Percentiles rank a stretch among this genome's conserved stretches.
Conservation (phyloP, 23 tunicate species). For the Clavelina lepadiformis region DNA sequence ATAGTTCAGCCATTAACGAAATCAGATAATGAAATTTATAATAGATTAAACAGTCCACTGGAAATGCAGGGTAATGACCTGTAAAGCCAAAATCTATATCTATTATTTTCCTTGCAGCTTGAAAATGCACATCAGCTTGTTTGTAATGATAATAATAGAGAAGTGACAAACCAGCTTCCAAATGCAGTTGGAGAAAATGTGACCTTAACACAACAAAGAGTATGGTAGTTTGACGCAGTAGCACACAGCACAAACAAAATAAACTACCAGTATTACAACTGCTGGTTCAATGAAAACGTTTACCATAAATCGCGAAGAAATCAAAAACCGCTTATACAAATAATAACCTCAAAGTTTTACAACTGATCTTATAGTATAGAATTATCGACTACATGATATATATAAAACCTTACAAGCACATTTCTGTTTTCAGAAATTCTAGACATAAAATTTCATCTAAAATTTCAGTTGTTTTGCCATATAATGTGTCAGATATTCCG, state of each 20-base stretch:
- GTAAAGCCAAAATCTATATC: slow-evolving; percentile 61
- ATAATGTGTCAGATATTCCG: slow-evolving; percentile 24
- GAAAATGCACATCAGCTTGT: slow-evolving; percentile 59
- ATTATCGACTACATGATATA: neutral
- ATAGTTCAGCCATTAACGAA: neutral
- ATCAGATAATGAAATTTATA: neutral
- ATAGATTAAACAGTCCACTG: neutral
- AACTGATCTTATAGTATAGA: neutral
- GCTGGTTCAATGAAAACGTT: neutral
- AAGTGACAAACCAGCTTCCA: slow-evolving; percentile 58
- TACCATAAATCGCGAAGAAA: neutral
- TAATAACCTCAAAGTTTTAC: slow-evolving; percentile 15
- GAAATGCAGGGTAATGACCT: slow-evolving; percentile 52
- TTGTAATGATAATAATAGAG: slow-evolving; percentile 74
- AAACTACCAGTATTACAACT: neutral
- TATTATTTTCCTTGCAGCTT: slow-evolving; percentile 27
- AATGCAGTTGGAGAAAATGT: slow-evolving; percentile 37
- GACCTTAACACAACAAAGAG: slow-evolving; percentile 28
- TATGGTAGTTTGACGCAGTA: neutral
- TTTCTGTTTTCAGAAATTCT: slow-evolving; percentile 1
- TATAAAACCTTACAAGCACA: slow-evolving; percentile 2
- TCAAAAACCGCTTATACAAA: neutral
- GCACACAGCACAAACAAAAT: neutral
- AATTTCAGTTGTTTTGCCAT: neutral
- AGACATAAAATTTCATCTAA: neutral